Conservation (phyloP, 2,888 invertebrate species). For the Lobophora halterata region DNA sequence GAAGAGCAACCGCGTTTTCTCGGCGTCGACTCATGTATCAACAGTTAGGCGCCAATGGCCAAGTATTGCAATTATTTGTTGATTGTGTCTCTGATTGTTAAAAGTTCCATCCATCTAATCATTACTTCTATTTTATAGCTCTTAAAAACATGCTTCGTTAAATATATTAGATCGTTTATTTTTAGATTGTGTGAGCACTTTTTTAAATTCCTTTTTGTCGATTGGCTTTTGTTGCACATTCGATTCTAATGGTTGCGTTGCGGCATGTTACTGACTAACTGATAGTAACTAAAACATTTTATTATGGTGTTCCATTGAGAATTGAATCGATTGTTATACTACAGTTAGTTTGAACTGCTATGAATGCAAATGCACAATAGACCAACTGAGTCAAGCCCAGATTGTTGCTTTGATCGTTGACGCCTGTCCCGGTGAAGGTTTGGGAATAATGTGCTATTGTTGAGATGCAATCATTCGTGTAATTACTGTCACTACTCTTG, state of each 20-base stretch:
- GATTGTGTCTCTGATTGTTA: background rate
- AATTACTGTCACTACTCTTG: constrained; percentile 43
- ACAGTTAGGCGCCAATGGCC: constrained; percentile 41
- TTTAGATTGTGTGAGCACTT: too few species aligned
- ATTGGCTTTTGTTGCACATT: too few species aligned
- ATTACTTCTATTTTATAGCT: too few species aligned
- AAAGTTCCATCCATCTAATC: background rate
- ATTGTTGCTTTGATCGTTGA: constrained; percentile 34
- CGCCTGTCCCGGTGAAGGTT: constrained; percentile 31
- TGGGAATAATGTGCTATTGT: constrained; percentile 47
- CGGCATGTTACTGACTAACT: too few species aligned
- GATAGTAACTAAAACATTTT: background rate
- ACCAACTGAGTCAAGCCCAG: constrained; percentile 26
- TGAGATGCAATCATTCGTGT: constrained; percentile 57
- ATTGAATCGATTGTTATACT: constrained; percentile 8
- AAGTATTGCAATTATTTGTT: constrained; percentile 49
- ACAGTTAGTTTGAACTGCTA: constrained; percentile 20
- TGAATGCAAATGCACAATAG: constrained; percentile 20
- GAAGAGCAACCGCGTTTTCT: constrained; percentile 44
- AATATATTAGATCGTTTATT: too few species aligned
- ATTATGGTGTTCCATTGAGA: constrained; percentile 1
- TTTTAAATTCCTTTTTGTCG: too few species aligned
- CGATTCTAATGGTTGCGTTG: background rate
- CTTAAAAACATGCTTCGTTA: too few species aligned
- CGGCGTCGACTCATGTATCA: constrained; percentile 40